Evolutionary conservation across 2,797 vertebrate genomes (phyloP), one percentile per base, ranked within the genome.

Genomic region (Pogonophryne albipinna): DNA sequence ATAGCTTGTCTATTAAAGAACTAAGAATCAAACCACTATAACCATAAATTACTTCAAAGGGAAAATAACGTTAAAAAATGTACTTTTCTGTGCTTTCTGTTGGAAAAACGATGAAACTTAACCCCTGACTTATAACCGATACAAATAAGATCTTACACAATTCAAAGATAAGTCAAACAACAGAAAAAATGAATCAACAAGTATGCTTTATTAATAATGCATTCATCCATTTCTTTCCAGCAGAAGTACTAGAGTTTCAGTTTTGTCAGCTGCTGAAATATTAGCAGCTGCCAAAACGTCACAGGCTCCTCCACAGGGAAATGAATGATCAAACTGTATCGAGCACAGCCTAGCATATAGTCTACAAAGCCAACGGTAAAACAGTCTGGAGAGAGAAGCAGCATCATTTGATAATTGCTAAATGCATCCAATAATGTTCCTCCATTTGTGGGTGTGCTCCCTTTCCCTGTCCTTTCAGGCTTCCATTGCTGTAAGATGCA

Each of bases 271-370:
- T 27, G n/a, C 20, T 34, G 38, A 9, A 34, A 49, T 34, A 7
- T 49, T 16, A 34, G 2, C n/a, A n/a, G n/a, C n/a, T n/a, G n/a
- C n/a, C n/a, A n/a, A 92, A 94, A 94, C 93, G 92, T 92, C 94
- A 94, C 82, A 82, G 78, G 90, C 90, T 90, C 74, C 82, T 78
- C 84, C 49, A 31, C 65, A 38, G 83, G 87, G 69, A 85, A 89
- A 90, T 83, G 80, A 88, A 85, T 87, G 83, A 89, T 88, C 88
- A 89, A 87, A 85, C 83, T 51, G 75, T 65, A 76, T 84, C 63
- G 14, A 63, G 60, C 52, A 34, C 23, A 71, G 59, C 64, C 57
- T 41, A 58, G 52, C 65, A 70, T 71, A 83, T 78, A 45, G 86
- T 86, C 79, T 58, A 51, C 76, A 79, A 70, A 83, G 66, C 51